Evolutionary conservation across 2,797 vertebrate genomes (phyloP).

Genomic region (Acrossocheilus fasciatus): DNA sequence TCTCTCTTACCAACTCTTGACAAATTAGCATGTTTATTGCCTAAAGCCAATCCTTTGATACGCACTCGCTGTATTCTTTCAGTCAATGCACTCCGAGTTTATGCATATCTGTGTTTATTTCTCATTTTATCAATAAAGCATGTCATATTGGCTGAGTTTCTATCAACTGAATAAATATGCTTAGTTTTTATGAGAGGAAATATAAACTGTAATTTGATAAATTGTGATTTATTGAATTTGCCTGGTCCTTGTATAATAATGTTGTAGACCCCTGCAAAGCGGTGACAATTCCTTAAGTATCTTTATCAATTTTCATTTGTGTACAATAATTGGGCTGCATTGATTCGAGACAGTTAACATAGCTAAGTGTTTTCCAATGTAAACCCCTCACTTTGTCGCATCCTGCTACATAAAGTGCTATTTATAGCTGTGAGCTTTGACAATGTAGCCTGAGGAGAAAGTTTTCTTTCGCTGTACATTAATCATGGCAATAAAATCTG

Average conservation of each 20-base stretch:
- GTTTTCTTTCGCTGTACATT: conserved; percentile 7
- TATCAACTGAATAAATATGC: not conserved
- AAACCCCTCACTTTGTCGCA: conserved; percentile 29
- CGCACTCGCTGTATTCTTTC: not conserved
- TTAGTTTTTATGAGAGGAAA: not conserved
- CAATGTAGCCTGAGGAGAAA: not conserved
- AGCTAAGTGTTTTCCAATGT: conserved; percentile 69
- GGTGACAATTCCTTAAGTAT: conserved; percentile 63
- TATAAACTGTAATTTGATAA: conserved; percentile 65
- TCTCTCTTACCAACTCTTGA: conserved; percentile 18
- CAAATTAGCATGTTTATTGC: conserved; percentile 50
- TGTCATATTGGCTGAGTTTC: conserved; percentile 4
- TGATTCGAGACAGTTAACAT: conserved; percentile 71
- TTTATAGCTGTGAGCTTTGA: conserved; percentile 27
- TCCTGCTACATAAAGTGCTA: conserved; percentile 37
- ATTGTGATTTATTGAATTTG: conserved; percentile 64
- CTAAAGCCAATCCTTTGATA: conserved; percentile 32
- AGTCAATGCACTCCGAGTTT: not conserved
- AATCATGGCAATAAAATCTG: not conserved
- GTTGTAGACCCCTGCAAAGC: conserved; percentile 56
- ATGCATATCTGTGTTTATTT: not conserved
- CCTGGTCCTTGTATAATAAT: conserved; percentile 70
- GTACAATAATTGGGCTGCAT: conserved; percentile 74
- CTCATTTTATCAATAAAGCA: conserved; percentile 20
- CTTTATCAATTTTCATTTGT: conserved; percentile 73